Conservation (phyloP, 1,140 invertebrate genomes). For the Conopomorpha cramerella region DNA sequence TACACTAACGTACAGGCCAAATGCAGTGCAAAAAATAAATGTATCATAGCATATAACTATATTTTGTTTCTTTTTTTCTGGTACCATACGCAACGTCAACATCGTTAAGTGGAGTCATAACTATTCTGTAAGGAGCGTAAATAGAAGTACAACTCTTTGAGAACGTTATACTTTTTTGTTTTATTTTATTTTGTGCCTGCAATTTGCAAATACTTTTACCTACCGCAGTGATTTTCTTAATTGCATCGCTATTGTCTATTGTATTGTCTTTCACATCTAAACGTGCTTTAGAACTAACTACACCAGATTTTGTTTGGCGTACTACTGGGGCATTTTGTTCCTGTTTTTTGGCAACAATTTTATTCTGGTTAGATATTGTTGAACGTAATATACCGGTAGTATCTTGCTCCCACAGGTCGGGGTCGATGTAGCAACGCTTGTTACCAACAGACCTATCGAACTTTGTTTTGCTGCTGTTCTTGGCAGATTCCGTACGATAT, state of each 20-base stretch:
- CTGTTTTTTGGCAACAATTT: conserved; percentile 20
- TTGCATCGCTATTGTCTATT: conserved; percentile 27
- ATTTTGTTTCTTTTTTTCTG: background rate
- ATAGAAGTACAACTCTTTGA: conserved; percentile 42
- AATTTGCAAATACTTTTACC: conserved; percentile 43
- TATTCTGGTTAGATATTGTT: conserved; percentile 49
- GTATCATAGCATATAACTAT: background rate
- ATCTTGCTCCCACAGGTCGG: conserved; percentile 49
- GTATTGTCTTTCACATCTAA: too few relatives aligned
- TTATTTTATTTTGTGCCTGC: conserved; percentile 24
- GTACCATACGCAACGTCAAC: background rate
- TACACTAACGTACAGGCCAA: too few relatives aligned
- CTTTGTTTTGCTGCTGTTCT: conserved; percentile 29
- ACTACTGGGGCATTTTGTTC: conserved; percentile 9
- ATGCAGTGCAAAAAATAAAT: background rate
- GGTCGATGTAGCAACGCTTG: conserved; percentile 59
- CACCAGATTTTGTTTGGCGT: conserved; percentile 31
- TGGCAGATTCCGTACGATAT: conserved; percentile 47
- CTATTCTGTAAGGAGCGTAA: conserved; percentile 35
- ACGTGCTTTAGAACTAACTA: conserved; percentile 17
- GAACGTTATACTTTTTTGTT: conserved; percentile 32
- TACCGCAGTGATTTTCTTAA: conserved; percentile 44
- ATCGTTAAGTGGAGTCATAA: conserved; percentile 25
- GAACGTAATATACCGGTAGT: conserved; percentile 47
- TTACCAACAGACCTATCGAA: conserved; percentile 54